These are phyloP conservation scores for Meloe dianella DNA, from an alignment of 2,888 invertebrate genomes.

Conservation along the genomic window DNA sequence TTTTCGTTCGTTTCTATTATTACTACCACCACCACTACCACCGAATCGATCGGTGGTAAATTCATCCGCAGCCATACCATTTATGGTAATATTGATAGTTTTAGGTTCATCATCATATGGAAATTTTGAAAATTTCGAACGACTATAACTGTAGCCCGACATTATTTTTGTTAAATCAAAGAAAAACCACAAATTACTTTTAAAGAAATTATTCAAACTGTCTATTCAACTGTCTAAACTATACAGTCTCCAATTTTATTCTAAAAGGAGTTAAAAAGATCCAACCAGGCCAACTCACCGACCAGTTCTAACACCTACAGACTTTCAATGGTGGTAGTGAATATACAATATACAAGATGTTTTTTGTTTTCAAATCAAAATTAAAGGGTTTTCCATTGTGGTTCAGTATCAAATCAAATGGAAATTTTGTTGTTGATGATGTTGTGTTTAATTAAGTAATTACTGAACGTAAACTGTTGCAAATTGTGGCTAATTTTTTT, in stretches of 20 bases:
- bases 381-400: background rate
- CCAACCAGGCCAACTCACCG: slow-evolving; percentile 27
- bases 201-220: background rate
- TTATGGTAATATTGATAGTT: slow-evolving; percentile 30
- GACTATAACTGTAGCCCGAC: slow-evolving; percentile 40
- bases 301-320: slow-evolving; percentile 44
- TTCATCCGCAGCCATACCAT: slow-evolving; percentile 30
- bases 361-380: background rate
- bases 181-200: background rate
- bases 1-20: slow-evolving; percentile 22
- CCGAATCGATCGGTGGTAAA: slow-evolving; percentile 12
- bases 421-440: background rate
- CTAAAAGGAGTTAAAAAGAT: slow-evolving; percentile 32
- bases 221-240: background rate
- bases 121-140: slow-evolving; percentile 32
- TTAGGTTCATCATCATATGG: slow-evolving; percentile 26
- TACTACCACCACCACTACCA: slow-evolving; percentile 12
- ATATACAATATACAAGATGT: background rate
- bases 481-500: background rate
- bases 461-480: background rate
- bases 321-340: background rate
- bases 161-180: slow-evolving; percentile 17
- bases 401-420: background rate
- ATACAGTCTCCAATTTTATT: background rate
- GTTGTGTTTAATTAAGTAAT: background rate